Evolutionary conservation across 2,113 vertebrate species (phyloP), one percentile per base, ranked within the genome.

Genomic region (Antidorcas marsupialis): DNA sequence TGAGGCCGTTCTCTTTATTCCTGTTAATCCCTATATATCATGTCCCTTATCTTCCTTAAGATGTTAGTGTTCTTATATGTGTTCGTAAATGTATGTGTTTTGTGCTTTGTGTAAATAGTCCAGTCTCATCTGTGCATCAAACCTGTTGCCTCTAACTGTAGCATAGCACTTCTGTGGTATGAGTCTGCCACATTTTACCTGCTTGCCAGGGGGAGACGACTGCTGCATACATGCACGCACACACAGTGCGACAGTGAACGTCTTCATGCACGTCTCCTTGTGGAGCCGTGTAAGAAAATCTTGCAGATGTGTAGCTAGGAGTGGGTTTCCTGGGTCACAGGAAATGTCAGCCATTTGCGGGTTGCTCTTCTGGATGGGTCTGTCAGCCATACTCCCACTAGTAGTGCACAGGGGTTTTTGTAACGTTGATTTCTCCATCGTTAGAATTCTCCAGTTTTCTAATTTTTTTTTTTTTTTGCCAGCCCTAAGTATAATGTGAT

Each of bases 401-500:
- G 21, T n/a, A 27, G 47, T 79, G 14, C 55, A 45, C 14, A 14
- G 36, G 16, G 33, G 30, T 39, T 91, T 47, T 62, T 50, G 33
- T 62, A 5, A 79, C 14, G 14, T 28, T 21, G 30, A 9, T 55
- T 62, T 39, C 28, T 82, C 47, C 59, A 55, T n/a, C 2, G 14
- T 55, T 88, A 55, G 86, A 57, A 74, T 85, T 92, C 15, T 64
- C 78, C 59, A 92, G 27, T 28, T 87, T 78, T 43, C 55, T 81
- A 25, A 53, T 43, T 45, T 88, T 88, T 93, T 93, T 93, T 93
- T 93, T 93, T 71, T 47, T 94, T 43, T n/a, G 28, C 14, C 43
- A 45, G 79, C 36, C 9, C 45, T 53, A 6, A 5, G 7, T 67
- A 7, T 78, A 33, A 52, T 39, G 33, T 36, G 9, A 28, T 64